Base-by-base conservation (phyloP, 2,888 invertebrate species). In the Tetheella fluctuosa region DNA sequence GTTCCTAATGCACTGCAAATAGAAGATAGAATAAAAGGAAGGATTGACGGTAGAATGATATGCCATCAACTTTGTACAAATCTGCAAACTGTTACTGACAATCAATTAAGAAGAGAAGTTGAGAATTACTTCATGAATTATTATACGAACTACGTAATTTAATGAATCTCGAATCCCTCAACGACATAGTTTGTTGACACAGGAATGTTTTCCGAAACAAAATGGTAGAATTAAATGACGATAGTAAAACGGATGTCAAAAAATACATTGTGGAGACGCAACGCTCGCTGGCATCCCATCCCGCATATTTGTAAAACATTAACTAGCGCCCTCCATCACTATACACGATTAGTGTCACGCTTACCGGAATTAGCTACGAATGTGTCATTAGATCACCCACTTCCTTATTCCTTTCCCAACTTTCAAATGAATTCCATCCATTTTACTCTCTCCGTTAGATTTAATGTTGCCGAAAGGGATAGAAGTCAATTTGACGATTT, bases 321-420 rank as follows among this genome's bases (percentile, higher is more conserved):
- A 73, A 75, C 74, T 69, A 65, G 64, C 70, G 70, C 65, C 70
- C 80, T 79, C 83, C 80, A 80, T 80, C 82, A 83, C 74, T 65
- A 67, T 0, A 65, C 75, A 70, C 84, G 86, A 90, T 91, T 90
- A 90, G 90, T 83, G 88, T 82, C 85, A 72, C 72, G 70, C 74
- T 70, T 67, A 74, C 81, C 86, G 83, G 86, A 91, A 88, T 90
- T 88, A 85, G 83, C 77, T 75, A 71, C 82, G 81, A 78, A 73
- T 84, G 80, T 79, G 80, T 88, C 88, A 87, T 88, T 88, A 87
- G 81, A 76, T 77, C 84, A 79, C 73, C 78, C 82, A 87, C 87
- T 90, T 91, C 89, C 88, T 79, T 73, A 70, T 71, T 76, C 67
- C 74, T 70, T 69, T 68, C 69, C 68, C 69, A 76, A 68, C 70